Conservation (phyloP, 2,888 invertebrate species). For the Eristalis tenax region DNA sequence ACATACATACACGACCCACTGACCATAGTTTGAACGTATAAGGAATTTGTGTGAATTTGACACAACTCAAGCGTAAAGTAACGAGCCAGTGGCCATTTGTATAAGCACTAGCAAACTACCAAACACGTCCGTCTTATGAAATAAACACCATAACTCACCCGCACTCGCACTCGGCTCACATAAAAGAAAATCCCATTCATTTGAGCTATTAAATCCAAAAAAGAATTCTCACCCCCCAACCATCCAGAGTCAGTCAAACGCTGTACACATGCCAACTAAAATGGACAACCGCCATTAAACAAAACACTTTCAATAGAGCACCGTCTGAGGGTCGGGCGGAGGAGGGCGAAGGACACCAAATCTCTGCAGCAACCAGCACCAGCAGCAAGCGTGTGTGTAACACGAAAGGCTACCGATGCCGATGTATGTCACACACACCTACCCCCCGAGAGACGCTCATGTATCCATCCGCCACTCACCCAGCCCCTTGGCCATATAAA, state of each 20-base stretch:
- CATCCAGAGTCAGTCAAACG: background rate
- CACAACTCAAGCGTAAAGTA: slow-evolving; percentile 11
- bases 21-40: background rate
- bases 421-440: slow-evolving; percentile 35
- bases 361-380: slow-evolving; percentile 19
- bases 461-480: background rate
- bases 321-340: too few species aligned
- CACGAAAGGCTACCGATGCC: slow-evolving; percentile 12
- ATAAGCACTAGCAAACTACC: slow-evolving; percentile 13
- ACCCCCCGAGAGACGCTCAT: slow-evolving; percentile 34
- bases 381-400: slow-evolving; percentile 13
- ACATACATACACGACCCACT: too few species aligned
- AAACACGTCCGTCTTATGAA: slow-evolving; percentile 30
- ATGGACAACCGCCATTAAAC: slow-evolving; percentile 52
- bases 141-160: slow-evolving; percentile 33
- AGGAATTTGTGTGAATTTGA: slow-evolving; percentile 8
- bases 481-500: slow-evolving; percentile 12
- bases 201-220: slow-evolving; percentile 18
- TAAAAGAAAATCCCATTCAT: slow-evolving; percentile 31
- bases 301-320: slow-evolving; percentile 39
- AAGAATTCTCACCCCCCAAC: background rate
- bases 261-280: slow-evolving; percentile 10
- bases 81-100: background rate
- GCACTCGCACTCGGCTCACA: background rate
- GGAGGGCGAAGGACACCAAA: background rate